Percentiles rank a stretch among this genome's conserved stretches.
Evolutionary conservation across 1,140 invertebrate genomes (phyloP).

Genomic region (Hyphantria cunea): DNA sequence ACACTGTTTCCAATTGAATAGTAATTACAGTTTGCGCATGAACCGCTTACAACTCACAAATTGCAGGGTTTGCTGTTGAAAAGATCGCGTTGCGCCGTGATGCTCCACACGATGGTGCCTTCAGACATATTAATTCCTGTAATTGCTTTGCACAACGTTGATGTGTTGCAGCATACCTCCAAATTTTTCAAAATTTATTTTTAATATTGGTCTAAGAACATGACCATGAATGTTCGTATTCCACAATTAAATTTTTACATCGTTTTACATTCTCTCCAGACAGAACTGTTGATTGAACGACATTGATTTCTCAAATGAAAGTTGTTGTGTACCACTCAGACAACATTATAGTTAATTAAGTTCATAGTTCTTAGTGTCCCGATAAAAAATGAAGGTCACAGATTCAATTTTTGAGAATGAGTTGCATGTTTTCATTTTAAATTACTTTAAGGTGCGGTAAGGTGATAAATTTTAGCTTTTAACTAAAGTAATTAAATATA

Average conservation of each 20-base stretch:
- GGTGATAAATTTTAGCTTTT: constrained; percentile 12
- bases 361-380: constrained; percentile 32
- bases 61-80: constrained; percentile 43
- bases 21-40: constrained; percentile 41
- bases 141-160: constrained; percentile 43
- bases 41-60: constrained; percentile 44
- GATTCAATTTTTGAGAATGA: constrained; percentile 46
- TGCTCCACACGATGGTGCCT: constrained; percentile 47
- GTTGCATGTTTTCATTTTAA: constrained; percentile 33
- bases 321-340: constrained; percentile 31
- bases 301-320: constrained; percentile 44
- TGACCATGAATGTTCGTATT: neutral
- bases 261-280: neutral
- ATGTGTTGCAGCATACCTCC: constrained; percentile 37
- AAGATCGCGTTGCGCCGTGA: constrained; percentile 43
- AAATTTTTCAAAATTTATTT: constrained; percentile 1
- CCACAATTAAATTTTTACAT: neutral
- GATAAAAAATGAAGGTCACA: constrained; percentile 46
- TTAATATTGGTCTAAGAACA: constrained; percentile 21
- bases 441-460: constrained; percentile 2
- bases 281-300: constrained; percentile 29
- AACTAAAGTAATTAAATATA: neutral
- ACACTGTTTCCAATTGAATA: constrained; percentile 41
- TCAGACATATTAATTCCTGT: constrained; percentile 52
- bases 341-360: constrained; percentile 36